Conservation (phyloP, 2,113 vertebrate genomes). For the Microcebus jonahi region DNA sequence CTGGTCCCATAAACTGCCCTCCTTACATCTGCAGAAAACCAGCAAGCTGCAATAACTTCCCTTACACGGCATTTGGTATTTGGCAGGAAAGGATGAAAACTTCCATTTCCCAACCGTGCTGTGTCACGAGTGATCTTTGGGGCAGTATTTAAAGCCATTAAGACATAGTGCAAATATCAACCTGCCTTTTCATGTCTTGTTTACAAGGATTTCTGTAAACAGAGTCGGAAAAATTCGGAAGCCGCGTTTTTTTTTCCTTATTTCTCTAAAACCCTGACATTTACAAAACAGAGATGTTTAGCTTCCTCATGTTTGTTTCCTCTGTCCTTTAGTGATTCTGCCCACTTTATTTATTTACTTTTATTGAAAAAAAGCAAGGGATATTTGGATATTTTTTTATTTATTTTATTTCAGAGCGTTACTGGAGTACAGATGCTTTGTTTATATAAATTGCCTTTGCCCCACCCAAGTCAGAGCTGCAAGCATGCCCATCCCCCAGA, state of each 20-base stretch:
- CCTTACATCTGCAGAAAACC: background rate
- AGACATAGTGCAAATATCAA: background rate
- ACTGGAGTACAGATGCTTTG: too few species aligned
- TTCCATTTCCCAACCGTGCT: background rate
- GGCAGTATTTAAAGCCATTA: background rate
- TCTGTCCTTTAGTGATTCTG: background rate
- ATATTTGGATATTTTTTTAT: too few species aligned
- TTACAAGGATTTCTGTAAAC: background rate
- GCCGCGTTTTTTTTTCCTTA: too few species aligned
- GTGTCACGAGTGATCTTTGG: background rate
- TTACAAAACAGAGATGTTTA: background rate
- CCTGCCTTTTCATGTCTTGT: background rate
- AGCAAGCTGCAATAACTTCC: background rate
- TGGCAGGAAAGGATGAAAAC: too few species aligned
- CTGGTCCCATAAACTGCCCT: background rate
- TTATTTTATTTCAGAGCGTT: too few species aligned
- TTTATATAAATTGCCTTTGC: too few species aligned
- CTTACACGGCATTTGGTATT: background rate
- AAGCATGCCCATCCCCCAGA: too few species aligned
- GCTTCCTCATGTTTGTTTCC: background rate
- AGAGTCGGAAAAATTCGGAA: background rate
- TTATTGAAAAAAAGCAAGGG: too few species aligned
- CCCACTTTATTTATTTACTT: too few species aligned
- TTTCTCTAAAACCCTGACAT: background rate
- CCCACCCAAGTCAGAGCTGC: too few species aligned